Evolutionary conservation across 2,888 invertebrate genomes (phyloP), one percentile per base, ranked within the genome.

Genomic region (Chrysomela aeneicollis): DNA sequence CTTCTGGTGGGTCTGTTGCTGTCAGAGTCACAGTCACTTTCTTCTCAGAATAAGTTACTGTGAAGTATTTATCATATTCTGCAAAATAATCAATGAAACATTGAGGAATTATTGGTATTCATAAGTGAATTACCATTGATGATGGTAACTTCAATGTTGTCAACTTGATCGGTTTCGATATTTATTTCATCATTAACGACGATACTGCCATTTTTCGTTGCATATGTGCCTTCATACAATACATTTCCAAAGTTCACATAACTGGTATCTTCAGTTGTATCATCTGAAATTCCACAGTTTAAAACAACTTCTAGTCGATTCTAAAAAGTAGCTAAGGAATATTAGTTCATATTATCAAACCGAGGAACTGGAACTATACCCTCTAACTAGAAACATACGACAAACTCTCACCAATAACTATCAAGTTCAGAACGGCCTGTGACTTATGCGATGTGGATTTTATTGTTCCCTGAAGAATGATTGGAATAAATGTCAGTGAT

Each of bases 61-160:
- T 2, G 32, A 65, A 61, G 26, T 58, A 65, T 0, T 19, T 5
- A 0, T 35, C 18, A 18, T 47, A 53, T 15, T 19, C 64, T 65
- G 19, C 21, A 64, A 46, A 18, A 17, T 17, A 26, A 15, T n/a
- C n/a, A 26, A n/a, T n/a, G n/a, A n/a, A n/a, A n/a, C n/a, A n/a
- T n/a, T n/a, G n/a, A 2, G 15, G 1, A 53, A 15, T 53, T 10
- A 32, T 1, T 4, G n/a, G 26, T 26, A 5, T 6, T 26, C 4
- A 26, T 3, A 26, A 3, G 26, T 5, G 6, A 26, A 5, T 51
- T 51, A 59, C 59, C 59, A n/a, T 51, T 52, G 8, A 17, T 42
- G n/a, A n/a, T n/a, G 19, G 51, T 51, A n/a, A 59, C 37, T 22
- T 59, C 50, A 17, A 59, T n/a, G n/a, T 59, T 42, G 15, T 49